phyloP scores from a whole-genome alignment of 2,888 invertebrate species.

The Emesis russula region DNA sequence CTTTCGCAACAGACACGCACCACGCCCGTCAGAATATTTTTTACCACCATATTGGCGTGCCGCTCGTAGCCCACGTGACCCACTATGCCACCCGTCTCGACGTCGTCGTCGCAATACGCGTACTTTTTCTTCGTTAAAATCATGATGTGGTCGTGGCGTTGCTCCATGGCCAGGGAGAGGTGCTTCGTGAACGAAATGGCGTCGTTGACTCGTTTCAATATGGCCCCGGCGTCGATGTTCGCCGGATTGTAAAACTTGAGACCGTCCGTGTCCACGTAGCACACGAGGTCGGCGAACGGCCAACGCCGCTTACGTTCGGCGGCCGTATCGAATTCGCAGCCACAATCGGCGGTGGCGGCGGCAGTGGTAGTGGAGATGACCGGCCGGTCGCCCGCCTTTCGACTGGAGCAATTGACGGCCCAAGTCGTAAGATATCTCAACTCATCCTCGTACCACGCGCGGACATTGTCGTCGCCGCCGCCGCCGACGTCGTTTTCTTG shows the following conservation, averaged over 20 bases:
- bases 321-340: conserved; percentile 18
- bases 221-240: conserved; percentile 14
- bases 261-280: conserved; percentile 22
- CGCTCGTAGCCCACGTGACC: conserved; percentile 28
- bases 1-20: conserved; percentile 20
- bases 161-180: conserved; percentile 22
- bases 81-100: conserved; percentile 6
- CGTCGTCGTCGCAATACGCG: conserved; percentile 27
- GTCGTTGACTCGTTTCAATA: conserved; percentile 30
- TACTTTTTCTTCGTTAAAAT: conserved; percentile 13
- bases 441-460: conserved; percentile 24
- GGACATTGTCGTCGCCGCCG: background rate
- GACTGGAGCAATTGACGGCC: conserved; percentile 23
- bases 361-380: conserved; percentile 18
- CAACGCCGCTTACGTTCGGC: conserved; percentile 8
- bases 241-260: conserved; percentile 25
- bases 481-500: background rate
- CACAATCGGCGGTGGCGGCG: conserved; percentile 18
- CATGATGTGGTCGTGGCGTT: conserved; percentile 23
- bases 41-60: conserved; percentile 1
- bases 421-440: conserved; percentile 5
- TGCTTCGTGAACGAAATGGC: conserved; percentile 26
- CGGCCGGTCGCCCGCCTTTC: conserved; percentile 29
- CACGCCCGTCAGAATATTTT: conserved; percentile 20
- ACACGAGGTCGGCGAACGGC: conserved; percentile 32